Conservation (phyloP, 1,140 invertebrate species). For the Lucilia cuprina region DNA sequence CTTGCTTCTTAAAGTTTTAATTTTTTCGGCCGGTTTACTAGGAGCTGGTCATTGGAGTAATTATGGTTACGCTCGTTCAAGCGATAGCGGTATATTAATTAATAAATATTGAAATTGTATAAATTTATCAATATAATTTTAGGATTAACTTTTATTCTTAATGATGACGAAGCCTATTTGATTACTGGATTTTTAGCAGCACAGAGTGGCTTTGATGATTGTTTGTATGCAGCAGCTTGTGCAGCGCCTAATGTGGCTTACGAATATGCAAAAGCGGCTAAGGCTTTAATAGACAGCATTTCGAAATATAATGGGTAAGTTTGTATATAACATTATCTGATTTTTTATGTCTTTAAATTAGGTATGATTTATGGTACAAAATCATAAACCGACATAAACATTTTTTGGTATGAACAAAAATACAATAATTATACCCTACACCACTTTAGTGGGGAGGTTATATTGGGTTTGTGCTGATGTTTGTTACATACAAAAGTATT, state of each 20-base stretch:
- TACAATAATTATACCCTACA: too few species aligned
- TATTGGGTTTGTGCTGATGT: too few species aligned
- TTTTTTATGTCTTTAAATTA: too few species aligned
- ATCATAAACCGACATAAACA: too few species aligned
- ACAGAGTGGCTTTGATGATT: conserved; percentile 72
- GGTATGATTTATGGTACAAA: too few species aligned
- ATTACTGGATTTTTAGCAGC: conserved; percentile 75
- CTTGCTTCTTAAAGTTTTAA: conserved; percentile 80
- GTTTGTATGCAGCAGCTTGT: conserved; percentile 78
- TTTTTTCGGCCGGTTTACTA: conserved; percentile 79
- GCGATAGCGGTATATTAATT: conserved; percentile 38
- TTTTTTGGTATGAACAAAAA: too few species aligned
- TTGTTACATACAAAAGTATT: too few species aligned
- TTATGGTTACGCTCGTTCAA: conserved; percentile 60
- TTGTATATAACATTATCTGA: too few species aligned
- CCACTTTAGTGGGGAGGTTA: too few species aligned
- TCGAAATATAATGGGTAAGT: conserved; percentile 73
- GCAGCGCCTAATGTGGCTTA: conserved; percentile 74
- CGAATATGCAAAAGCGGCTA: conserved; percentile 76
- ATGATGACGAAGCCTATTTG: conserved; percentile 72
- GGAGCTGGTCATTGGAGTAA: conserved; percentile 72
- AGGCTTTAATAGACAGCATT: conserved; percentile 74
- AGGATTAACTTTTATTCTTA: conserved; percentile 53
- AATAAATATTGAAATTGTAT: too few species aligned
- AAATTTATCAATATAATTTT: neutral